Evolutionary conservation across 2,888 invertebrate genomes (phyloP).

Genomic region (Cheiracanthium punctorium): DNA sequence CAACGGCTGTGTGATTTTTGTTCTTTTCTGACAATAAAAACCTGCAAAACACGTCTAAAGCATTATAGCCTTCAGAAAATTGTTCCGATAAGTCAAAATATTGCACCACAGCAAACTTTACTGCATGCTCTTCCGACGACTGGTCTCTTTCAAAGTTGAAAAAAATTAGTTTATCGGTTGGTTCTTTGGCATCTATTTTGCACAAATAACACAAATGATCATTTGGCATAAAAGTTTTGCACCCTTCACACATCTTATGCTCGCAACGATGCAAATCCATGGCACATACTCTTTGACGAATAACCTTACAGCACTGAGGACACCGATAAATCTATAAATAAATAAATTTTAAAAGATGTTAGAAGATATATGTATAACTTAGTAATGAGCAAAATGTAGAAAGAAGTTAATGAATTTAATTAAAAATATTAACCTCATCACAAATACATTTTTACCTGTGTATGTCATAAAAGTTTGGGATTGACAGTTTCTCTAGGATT

Average conservation of each 20-base stretch:
- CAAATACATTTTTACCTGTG: too few species aligned
- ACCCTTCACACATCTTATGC: neutral
- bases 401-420: too few species aligned
- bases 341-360: too few species aligned
- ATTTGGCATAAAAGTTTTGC: neutral
- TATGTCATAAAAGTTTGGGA: too few species aligned
- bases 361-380: too few species aligned
- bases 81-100: conserved; percentile 5
- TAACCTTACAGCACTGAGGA: too few species aligned
- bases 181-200: neutral
- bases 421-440: too few species aligned
- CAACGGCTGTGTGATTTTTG: conserved; percentile 11
- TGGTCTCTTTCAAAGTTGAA: conserved; percentile 26
- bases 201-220: neutral
- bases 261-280: too few species aligned
- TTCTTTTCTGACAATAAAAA: neutral
- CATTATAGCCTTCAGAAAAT: conserved; percentile 20
- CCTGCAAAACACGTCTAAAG: neutral
- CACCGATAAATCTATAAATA: too few species aligned
- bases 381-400: too few species aligned
- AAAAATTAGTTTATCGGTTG: neutral
- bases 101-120: conserved; percentile 21
- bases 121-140: neutral
- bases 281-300: too few species aligned
- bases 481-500: too few species aligned